phyloP scores from a whole-genome alignment of 2,888 invertebrate genomes.

The Drosophila cracens region DNA sequence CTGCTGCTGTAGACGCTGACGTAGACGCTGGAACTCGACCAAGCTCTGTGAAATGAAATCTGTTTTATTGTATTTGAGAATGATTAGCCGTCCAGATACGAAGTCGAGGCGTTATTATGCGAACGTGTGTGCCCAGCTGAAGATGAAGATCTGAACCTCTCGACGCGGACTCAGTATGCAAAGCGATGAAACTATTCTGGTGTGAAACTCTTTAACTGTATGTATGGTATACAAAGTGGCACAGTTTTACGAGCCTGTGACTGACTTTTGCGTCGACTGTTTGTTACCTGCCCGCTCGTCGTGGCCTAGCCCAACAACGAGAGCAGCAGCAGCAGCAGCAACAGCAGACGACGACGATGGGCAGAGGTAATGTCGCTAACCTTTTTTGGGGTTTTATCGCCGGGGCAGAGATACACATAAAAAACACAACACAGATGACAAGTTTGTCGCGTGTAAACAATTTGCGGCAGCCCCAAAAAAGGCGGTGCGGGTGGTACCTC shows the following conservation, averaged over 20 bases:
- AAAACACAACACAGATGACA: constrained; percentile 63
- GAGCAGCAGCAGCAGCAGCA: constrained; percentile 31
- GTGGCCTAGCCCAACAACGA: constrained; percentile 71
- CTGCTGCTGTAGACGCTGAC: constrained; percentile 27
- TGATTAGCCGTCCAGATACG: constrained; percentile 72
- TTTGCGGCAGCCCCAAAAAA: constrained; percentile 65
- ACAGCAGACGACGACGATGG: constrained; percentile 17
- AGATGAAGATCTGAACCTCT: constrained; percentile 10
- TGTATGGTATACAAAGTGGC: constrained; percentile 52
- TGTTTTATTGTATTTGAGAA: constrained; percentile 77
- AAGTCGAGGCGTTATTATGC: constrained; percentile 59
- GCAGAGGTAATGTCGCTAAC: constrained; percentile 71
- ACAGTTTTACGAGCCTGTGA: constrained; percentile 68
- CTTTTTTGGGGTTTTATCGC: constrained; percentile 73
- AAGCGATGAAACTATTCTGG: constrained; percentile 35
- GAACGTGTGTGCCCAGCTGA: constrained; percentile 52
- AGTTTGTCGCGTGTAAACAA: constrained; percentile 80
- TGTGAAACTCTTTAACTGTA: constrained; percentile 14
- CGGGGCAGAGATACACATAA: constrained; percentile 43
- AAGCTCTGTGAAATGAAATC: constrained; percentile 57
- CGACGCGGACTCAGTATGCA: constrained; percentile 42
- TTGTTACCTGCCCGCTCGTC: constrained; percentile 48
- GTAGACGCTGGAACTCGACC: constrained; percentile 24
- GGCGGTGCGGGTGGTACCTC: constrained; percentile 62
- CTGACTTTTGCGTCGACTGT: constrained; percentile 52